phyloP scores from a whole-genome alignment of 2,888 invertebrate genomes.

The Abscondita cerata region DNA sequence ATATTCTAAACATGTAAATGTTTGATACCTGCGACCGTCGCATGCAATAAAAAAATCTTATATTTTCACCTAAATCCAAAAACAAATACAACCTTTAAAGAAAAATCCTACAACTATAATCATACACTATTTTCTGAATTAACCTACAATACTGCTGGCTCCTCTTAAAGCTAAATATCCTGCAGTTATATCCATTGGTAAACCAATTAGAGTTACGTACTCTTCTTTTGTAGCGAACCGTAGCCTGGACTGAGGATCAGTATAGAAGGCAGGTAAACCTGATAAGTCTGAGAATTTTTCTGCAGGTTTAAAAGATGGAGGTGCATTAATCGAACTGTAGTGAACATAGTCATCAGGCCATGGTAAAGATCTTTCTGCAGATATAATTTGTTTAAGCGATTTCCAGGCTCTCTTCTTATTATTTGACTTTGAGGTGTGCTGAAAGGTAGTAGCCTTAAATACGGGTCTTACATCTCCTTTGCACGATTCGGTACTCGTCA shows the following conservation, averaged over 20 bases:
- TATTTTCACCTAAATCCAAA: too few relatives aligned
- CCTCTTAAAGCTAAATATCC: conserved; percentile 88
- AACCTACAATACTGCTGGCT: conserved; percentile 78
- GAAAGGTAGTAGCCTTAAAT: conserved; percentile 56
- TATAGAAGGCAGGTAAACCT: conserved; percentile 84
- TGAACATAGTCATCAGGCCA: conserved; percentile 81
- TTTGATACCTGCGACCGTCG: too few relatives aligned
- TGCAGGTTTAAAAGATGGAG: conserved; percentile 88
- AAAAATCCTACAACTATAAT: too few relatives aligned
- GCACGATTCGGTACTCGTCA: conserved; percentile 43
- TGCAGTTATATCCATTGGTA: conserved; percentile 92
- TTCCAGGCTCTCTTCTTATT: conserved; percentile 86
- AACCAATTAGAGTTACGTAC: conserved; percentile 80
- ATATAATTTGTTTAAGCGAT: conserved; percentile 86
- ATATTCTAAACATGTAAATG: too few relatives aligned
- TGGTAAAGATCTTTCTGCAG: conserved; percentile 78
- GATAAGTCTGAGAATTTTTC: conserved; percentile 95
- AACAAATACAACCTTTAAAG: too few relatives aligned
- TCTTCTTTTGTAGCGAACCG: conserved; percentile 87
- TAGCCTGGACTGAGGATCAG: conserved; percentile 89
- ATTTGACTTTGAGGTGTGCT: conserved; percentile 63
- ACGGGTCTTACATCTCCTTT: conserved; percentile 50
- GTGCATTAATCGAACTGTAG: conserved; percentile 89
- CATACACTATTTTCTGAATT: too few relatives aligned
- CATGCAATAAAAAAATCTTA: too few relatives aligned